A percentile compares a stretch with the other conserved stretches of the same genome.
phyloP scores from a whole-genome alignment of 2,113 vertebrate genomes.

The Brachypodius melanocephalos region DNA sequence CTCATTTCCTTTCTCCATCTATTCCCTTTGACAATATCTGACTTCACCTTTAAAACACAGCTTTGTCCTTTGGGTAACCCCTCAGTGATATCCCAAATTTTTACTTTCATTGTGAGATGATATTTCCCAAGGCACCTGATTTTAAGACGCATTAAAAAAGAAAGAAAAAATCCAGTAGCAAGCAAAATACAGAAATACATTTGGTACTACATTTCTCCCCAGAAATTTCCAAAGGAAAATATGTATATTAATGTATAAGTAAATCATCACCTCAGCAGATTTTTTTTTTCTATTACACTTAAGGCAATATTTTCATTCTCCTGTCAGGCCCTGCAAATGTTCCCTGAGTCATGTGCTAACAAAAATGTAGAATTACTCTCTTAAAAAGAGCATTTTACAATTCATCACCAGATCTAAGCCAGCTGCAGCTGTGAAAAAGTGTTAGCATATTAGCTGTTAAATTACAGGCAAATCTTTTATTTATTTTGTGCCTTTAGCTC shows the following conservation, averaged over 20 bases:
- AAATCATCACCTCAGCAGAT: neutral
- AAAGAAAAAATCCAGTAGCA: neutral
- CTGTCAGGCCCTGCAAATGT: constrained; percentile 29
- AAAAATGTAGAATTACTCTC: constrained; percentile 35
- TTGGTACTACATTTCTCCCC: neutral
- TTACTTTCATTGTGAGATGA: neutral
- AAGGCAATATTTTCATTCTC: neutral
- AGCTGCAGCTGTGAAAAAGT: constrained; percentile 38
- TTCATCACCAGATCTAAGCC: constrained; percentile 42
- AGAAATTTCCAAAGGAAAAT: neutral
- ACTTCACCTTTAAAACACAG: neutral
- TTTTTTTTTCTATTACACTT: neutral
- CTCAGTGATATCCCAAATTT: neutral
- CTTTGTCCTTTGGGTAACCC: neutral
- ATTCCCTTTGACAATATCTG: neutral
- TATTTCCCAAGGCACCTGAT: neutral
- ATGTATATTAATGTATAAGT: neutral
- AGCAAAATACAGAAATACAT: neutral
- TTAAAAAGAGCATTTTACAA: constrained; percentile 47
- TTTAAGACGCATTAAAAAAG: neutral
- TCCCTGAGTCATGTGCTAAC: constrained; percentile 21
- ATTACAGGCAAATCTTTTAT: constrained; percentile 40
- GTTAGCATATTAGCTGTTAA: constrained; percentile 36
- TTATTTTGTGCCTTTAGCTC: constrained; percentile 49
- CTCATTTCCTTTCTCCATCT: neutral